Conservation (phyloP, 2,113 vertebrate genomes). For the Ursus arctos region DNA sequence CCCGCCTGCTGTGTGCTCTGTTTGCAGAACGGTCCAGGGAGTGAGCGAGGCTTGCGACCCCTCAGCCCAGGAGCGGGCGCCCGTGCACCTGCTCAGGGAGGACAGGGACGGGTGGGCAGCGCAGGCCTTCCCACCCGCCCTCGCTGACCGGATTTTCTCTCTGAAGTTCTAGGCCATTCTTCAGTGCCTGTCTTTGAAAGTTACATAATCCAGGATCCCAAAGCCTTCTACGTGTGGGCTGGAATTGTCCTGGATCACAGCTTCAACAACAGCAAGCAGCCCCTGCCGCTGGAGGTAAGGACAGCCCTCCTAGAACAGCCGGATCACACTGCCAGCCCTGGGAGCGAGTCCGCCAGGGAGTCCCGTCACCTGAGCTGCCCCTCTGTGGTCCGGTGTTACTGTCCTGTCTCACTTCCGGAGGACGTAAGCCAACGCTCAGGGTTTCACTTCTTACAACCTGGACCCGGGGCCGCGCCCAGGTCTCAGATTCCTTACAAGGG, state of each 20-base stretch:
- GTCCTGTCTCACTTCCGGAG: neutral
- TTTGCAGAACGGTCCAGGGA: neutral
- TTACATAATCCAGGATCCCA: slow-evolving; percentile 90
- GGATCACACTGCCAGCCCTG: neutral
- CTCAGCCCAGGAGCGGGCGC: too few species aligned
- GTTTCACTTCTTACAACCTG: neutral
- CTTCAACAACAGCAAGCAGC: slow-evolving; percentile 89
- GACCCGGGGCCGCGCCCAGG: neutral
- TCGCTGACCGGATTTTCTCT: neutral
- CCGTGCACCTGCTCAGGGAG: neutral
- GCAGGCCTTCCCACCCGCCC: rapidly evolving
- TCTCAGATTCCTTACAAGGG: neutral
- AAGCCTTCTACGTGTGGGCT: slow-evolving; percentile 89
- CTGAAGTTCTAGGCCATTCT: slow-evolving; percentile 91
- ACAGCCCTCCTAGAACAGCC: neutral
- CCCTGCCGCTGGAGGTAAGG: slow-evolving; percentile 92
- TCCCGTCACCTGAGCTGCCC: too few species aligned
- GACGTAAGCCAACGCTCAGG: too few species aligned
- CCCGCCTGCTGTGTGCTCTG: rapidly evolving
- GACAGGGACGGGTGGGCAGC: rapidly evolving
- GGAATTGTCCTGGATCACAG: slow-evolving; percentile 92
- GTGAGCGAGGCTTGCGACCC: neutral
- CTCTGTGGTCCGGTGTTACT: neutral
- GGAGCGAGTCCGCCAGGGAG: neutral
- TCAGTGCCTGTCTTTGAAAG: slow-evolving; percentile 92